These are phyloP conservation scores for Stenodema calcarata DNA, from an alignment of 2,888 invertebrate genomes.

Conservation along the genomic window DNA sequence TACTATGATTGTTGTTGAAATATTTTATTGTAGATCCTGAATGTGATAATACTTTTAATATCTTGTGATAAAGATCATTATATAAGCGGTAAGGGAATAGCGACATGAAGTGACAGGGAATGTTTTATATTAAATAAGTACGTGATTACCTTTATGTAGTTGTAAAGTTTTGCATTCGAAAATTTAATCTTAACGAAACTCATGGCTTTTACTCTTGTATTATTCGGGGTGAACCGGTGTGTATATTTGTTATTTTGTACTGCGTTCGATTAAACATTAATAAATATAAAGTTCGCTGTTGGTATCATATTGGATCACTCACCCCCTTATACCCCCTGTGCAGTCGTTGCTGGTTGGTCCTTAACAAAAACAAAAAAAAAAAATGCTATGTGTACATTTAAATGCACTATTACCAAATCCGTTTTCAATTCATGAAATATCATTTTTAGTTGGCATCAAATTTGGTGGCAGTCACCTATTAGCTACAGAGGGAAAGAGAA, in stretches of 20 bases:
- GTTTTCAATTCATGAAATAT: too few species aligned
- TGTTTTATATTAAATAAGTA: neutral
- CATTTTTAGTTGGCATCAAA: too few species aligned
- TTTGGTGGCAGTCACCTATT: too few species aligned
- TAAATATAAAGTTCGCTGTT: neutral
- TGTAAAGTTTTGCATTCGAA: neutral
- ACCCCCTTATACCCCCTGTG: too few species aligned
- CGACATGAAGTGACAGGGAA: neutral
- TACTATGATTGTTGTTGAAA: neutral
- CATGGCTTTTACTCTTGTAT: neutral
- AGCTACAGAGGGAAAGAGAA: too few species aligned
- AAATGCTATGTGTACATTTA: too few species aligned
- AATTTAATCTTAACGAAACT: neutral
- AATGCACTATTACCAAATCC: too few species aligned
- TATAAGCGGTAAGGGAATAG: neutral
- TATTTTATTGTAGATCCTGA: neutral
- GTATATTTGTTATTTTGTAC: neutral
- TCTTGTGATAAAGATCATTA: constrained; percentile 36
- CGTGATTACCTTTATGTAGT: neutral
- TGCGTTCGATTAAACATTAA: neutral
- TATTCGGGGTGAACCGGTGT: neutral
- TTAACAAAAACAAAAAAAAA: too few species aligned
- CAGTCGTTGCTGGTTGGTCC: too few species aligned
- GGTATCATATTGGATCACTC: neutral
- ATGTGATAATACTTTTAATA: constrained; percentile 37